phyloP scores from a whole-genome alignment of 1,140 invertebrate species.

The Lepidurus couesii region DNA sequence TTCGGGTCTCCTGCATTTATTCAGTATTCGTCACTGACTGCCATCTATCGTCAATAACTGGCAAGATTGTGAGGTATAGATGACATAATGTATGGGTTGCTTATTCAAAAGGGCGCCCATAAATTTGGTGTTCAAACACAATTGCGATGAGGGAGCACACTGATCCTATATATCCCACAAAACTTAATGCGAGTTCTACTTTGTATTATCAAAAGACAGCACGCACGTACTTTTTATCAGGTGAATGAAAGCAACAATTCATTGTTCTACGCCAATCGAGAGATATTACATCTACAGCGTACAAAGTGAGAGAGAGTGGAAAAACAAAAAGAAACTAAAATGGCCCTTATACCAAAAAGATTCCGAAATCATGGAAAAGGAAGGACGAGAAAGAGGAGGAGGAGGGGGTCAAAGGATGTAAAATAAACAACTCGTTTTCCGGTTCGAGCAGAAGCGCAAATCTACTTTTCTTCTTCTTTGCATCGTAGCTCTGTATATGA shows the following conservation, averaged over 20 bases:
- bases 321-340: not conserved
- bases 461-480: not conserved
- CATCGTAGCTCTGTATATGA: not conserved
- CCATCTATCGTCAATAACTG: not conserved
- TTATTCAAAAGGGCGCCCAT: not conserved
- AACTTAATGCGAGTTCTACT: not conserved
- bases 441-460: not conserved
- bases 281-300: conserved; percentile 11
- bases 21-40: not conserved
- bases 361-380: not conserved
- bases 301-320: not conserved
- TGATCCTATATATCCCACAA: not conserved
- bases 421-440: not conserved
- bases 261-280: not conserved
- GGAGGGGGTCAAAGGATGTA: not conserved
- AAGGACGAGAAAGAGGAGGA: not conserved
- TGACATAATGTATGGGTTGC: not conserved
- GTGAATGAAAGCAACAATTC: not conserved
- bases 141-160: not conserved
- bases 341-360: conserved; percentile 7
- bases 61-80: too few relatives aligned
- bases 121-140: not conserved
- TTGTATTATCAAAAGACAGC: conserved; percentile 19
- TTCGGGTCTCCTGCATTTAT: not conserved
- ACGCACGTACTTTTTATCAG: conserved; percentile 2